These are phyloP conservation scores for Sebastes oblongus DNA, from an alignment of 2,797 vertebrate genomes.

Conservation along the genomic window DNA sequence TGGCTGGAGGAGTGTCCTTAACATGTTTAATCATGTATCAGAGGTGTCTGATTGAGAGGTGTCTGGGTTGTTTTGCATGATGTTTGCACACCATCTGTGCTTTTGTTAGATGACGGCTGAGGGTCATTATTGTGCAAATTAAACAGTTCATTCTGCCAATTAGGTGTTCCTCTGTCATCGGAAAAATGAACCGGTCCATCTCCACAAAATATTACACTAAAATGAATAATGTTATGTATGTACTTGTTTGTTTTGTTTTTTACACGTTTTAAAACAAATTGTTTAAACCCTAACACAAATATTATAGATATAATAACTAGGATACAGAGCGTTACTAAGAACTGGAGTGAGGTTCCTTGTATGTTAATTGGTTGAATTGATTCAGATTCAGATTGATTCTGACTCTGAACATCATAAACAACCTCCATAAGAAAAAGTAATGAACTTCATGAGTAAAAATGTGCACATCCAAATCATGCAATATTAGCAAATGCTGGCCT, in stretches of 20 bases:
- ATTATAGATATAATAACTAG: no score
- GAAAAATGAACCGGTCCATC: background rate
- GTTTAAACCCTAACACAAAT: no score
- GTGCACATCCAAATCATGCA: no score
- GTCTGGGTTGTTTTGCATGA: background rate
- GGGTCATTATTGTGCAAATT: slow-evolving; percentile 22
- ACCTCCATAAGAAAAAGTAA: no score
- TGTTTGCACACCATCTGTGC: slow-evolving; percentile 14
- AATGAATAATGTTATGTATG: background rate
- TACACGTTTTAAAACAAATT: background rate
- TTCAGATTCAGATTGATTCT: no score
- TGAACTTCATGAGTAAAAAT: no score
- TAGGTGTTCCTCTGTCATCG: background rate
- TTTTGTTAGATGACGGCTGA: slow-evolving; percentile 4
- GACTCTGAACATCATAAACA: no score
- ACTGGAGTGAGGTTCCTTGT: no score
- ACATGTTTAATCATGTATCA: slow-evolving; percentile 30
- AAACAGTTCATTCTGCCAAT: slow-evolving; percentile 10
- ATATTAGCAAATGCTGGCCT: no score
- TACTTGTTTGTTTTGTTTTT: background rate
- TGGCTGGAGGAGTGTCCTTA: slow-evolving; percentile 15
- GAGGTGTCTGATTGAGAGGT: slow-evolving; percentile 1
- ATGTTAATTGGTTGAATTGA: no score
- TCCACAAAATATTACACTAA: background rate
- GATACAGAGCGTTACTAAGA: no score